Percentiles rank a stretch among this genome's conserved stretches.
phyloP scores from a whole-genome alignment of 2,888 invertebrate genomes.

The Pollenia labialis region DNA sequence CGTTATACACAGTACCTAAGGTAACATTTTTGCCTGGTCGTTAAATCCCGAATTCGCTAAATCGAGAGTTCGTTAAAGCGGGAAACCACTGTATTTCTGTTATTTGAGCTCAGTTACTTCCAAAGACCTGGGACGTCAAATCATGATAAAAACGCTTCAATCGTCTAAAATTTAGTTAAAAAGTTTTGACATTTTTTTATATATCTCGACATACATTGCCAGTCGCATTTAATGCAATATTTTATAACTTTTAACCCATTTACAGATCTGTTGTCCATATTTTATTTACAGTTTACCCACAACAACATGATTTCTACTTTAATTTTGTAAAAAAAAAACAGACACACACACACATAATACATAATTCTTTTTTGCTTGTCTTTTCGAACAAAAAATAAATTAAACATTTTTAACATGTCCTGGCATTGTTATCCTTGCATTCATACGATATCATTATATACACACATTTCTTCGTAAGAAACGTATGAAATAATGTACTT shows the following conservation, averaged over 20 bases:
- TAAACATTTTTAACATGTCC: slow-evolving; percentile 43
- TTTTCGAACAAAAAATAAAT: slow-evolving; percentile 3
- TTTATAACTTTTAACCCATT: slow-evolving; percentile 1
- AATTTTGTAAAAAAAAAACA: background rate
- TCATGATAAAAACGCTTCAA: too few relatives aligned
- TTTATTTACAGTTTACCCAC: background rate
- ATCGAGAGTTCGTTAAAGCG: too few relatives aligned
- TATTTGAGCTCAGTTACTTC: too few relatives aligned
- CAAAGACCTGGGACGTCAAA: too few relatives aligned
- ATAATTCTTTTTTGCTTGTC: slow-evolving; percentile 17
- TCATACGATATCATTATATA: background rate
- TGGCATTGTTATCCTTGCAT: slow-evolving; percentile 51
- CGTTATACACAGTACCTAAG: too few relatives aligned
- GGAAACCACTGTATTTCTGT: too few relatives aligned
- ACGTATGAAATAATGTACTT: background rate
- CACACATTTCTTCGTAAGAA: background rate
- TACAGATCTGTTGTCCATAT: slow-evolving; percentile 1
- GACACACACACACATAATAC: background rate
- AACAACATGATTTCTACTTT: background rate
- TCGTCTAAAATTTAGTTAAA: too few relatives aligned
- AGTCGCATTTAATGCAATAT: background rate
- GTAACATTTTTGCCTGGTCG: too few relatives aligned
- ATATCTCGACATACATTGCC: too few relatives aligned
- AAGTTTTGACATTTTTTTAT: too few relatives aligned
- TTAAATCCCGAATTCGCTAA: too few relatives aligned